phyloP scores from a whole-genome alignment of 2,797 vertebrate species.

The Typhlichthys subterraneus region DNA sequence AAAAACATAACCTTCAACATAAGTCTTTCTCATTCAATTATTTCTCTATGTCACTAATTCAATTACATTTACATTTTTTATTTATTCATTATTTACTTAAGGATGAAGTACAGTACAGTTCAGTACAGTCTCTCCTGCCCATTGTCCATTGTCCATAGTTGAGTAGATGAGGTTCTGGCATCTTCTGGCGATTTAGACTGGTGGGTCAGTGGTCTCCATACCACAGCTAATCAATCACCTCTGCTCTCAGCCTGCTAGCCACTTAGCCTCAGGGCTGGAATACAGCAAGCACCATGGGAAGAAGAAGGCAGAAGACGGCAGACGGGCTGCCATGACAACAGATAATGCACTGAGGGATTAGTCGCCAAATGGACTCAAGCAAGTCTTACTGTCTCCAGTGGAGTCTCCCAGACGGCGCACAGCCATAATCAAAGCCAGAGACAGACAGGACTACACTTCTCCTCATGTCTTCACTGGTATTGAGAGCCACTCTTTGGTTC shows the following conservation, averaged over 20 bases:
- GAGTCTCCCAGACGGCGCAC: conserved; percentile 40
- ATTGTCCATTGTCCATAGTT: too few species aligned
- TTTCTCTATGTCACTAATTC: too few species aligned
- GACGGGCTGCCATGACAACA: conserved; percentile 32
- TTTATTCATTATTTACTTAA: too few species aligned
- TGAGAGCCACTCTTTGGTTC: background rate
- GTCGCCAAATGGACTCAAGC: conserved; percentile 49
- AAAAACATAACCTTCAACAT: too few species aligned
- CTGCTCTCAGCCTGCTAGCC: conserved; percentile 12
- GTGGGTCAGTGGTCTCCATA: conserved; percentile 3
- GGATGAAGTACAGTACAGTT: too few species aligned
- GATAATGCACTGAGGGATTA: conserved; percentile 75
- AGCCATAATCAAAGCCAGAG: conserved; percentile 61
- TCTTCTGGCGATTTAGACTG: too few species aligned
- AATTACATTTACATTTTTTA: too few species aligned
- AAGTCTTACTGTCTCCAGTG: conserved; percentile 45
- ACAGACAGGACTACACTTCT: conserved; percentile 19
- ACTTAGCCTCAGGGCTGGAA: conserved; percentile 21
- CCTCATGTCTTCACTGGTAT: conserved; percentile 10
- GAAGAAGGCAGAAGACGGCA: background rate
- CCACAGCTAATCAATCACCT: conserved; percentile 19
- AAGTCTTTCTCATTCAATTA: background rate
- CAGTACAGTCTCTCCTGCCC: too few species aligned
- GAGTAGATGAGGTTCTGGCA: background rate
- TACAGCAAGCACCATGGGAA: conserved; percentile 1